A percentile compares a stretch with the other conserved stretches of the same genome.
Evolutionary conservation across 2,888 invertebrate genomes (phyloP).

Genomic region (Mesodorylaimus sp.): DNA sequence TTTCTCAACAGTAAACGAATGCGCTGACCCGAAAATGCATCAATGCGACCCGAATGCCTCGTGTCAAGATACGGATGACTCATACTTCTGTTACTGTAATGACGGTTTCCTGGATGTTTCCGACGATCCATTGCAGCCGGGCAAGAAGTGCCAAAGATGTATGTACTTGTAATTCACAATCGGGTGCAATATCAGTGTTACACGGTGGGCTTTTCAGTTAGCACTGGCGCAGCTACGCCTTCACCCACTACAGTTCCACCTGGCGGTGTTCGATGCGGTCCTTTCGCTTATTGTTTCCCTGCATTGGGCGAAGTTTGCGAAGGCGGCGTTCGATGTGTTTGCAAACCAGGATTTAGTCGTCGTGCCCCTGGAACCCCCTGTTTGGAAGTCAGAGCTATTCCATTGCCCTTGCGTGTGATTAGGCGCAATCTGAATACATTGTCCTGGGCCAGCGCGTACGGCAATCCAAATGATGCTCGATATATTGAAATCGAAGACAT

Average conservation of each 20-base stretch:
- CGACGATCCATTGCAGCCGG: slow-evolving; percentile 19
- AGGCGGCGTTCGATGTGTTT: slow-evolving; percentile 23
- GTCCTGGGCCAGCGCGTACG: slow-evolving; percentile 25
- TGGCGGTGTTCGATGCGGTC: not conserved
- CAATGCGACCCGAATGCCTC: slow-evolving; percentile 18
- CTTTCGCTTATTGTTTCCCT: not conserved
- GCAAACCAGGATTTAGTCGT: slow-evolving; percentile 24
- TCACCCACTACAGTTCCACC: not conserved
- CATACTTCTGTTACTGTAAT: slow-evolving; percentile 21
- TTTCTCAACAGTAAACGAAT: slow-evolving; percentile 13
- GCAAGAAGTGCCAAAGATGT: slow-evolving; percentile 17
- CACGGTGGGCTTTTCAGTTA: not conserved
- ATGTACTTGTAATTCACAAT: not conserved
- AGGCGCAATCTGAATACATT: slow-evolving; percentile 19
- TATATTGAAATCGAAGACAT: slow-evolving; percentile 26
- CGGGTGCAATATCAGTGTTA: not conserved
- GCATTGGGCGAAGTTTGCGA: slow-evolving; percentile 16
- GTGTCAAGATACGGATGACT: slow-evolving; percentile 22
- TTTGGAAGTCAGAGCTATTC: slow-evolving; percentile 16
- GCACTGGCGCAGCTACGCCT: not conserved
- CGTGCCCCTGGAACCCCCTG: slow-evolving; percentile 17
- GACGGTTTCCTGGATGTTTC: slow-evolving; percentile 25
- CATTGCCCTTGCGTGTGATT: slow-evolving; percentile 21
- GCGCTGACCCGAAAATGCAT: too few relatives aligned
- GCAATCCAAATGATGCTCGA: slow-evolving; percentile 17